phyloP scores from a whole-genome alignment of 2,797 vertebrate species.

The Pseudochromis fuscus region DNA sequence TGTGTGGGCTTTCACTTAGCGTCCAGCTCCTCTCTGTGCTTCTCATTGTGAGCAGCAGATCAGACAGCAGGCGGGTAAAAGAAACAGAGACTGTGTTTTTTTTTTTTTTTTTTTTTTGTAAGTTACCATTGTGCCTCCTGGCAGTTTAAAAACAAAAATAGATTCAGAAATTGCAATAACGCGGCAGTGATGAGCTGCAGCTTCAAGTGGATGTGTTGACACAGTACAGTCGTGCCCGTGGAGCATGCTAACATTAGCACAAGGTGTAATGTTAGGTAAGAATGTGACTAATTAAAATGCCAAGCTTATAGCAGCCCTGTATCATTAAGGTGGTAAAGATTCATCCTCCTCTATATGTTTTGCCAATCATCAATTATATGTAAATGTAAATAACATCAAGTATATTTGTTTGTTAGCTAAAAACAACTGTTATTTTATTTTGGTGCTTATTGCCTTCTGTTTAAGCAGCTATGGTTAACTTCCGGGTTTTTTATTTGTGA shows the following conservation, averaged over 20 bases:
- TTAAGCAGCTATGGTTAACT: too few species aligned
- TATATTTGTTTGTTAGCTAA: too few species aligned
- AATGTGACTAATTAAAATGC: background rate
- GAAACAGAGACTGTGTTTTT: background rate
- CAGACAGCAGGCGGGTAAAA: constrained; percentile 9
- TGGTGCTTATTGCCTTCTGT: too few species aligned
- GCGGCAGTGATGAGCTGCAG: background rate
- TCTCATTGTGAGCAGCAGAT: constrained; percentile 15
- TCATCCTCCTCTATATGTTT: too few species aligned
- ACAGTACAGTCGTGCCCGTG: background rate
- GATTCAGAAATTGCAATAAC: constrained; percentile 12
- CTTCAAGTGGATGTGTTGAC: background rate
- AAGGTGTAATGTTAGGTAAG: background rate
- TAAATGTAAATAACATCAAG: too few species aligned
- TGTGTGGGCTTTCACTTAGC: background rate
- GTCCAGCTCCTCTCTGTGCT: constrained; percentile 4
- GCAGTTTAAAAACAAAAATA: constrained; percentile 20
- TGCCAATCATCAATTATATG: too few species aligned
- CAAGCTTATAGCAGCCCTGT: too few species aligned
- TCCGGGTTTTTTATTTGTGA: too few species aligned
- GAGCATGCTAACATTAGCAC: background rate
- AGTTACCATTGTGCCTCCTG: constrained; percentile 24
- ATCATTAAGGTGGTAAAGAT: background rate
- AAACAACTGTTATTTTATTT: too few species aligned
- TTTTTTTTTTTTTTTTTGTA: too few species aligned